These are phyloP conservation scores for Neoarius graeffei DNA, from an alignment of 2,113 vertebrate genomes.

Conservation along the genomic window DNA sequence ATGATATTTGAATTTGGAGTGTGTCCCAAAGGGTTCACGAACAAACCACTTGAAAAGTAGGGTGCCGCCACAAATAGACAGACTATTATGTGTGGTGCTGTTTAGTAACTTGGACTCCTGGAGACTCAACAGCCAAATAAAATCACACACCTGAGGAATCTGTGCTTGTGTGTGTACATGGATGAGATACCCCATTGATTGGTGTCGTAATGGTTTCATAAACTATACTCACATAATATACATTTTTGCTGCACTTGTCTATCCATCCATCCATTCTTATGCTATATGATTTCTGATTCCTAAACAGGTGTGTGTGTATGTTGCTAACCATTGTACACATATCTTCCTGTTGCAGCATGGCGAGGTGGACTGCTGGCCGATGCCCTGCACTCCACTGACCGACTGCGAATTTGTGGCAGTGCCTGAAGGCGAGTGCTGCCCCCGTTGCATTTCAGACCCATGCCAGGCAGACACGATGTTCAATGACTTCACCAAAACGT, in stretches of 20 bases:
- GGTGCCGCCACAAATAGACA: not conserved
- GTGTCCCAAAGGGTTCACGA: not conserved
- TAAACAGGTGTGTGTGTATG: not conserved
- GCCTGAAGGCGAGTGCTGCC: slow-evolving; percentile 91
- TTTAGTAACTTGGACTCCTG: not conserved
- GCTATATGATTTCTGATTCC: not conserved
- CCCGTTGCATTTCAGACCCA: slow-evolving; percentile 88
- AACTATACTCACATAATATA: no score
- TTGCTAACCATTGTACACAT: not conserved
- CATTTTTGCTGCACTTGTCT: no score
- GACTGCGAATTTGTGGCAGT: slow-evolving; percentile 93
- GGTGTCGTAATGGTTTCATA: not conserved
- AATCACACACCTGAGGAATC: not conserved
- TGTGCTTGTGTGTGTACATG: not conserved
- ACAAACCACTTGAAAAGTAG: not conserved
- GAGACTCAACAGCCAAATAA: not conserved
- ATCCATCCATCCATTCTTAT: not conserved
- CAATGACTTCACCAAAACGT: slow-evolving; percentile 97
- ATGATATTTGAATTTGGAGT: slow-evolving; percentile 19
- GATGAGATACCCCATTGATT: no score
- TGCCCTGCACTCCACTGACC: slow-evolving; percentile 82
- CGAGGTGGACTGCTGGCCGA: slow-evolving; percentile 96
- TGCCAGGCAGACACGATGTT: slow-evolving; percentile 90
- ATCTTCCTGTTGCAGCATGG: slow-evolving; percentile 78
- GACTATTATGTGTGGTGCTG: not conserved